Base-by-base conservation (phyloP, 2,113 vertebrate genomes). In the Tiliqua scincoides region DNA sequence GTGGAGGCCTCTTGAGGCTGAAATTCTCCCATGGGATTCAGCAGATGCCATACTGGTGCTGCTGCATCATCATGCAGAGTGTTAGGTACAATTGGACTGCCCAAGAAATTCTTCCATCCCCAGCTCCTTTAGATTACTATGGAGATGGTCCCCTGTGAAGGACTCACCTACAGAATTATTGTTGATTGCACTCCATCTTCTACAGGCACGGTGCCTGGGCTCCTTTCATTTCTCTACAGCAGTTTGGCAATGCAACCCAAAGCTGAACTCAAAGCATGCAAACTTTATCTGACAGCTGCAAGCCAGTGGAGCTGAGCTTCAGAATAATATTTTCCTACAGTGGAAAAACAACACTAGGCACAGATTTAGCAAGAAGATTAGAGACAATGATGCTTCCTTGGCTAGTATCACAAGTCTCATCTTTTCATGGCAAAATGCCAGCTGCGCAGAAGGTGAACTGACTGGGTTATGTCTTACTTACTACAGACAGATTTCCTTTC, bases 191-290 rank as follows among this genome's bases (percentile, higher is more conserved):
- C 43, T 2, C 0, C 80, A 70, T 37, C 17, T 87, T 92, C 88
- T 83, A 59, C 52, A 71, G 86, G 83, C 18, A 65, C 18, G 68
- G 84, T 88, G 12, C 72, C 72, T 77, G 10, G 75, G 40, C 3
- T 84, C 3, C 63, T 88, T 80, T 76, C 79, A 76, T 89, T 91
- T 94, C 62, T 79, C 27, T 89, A 88, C 85, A 82, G 77, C 87
- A 81, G 80, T 2, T 87, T 0, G 0, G 27, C 21, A 48, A 32
- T 59, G 65, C 57, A 92, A 73, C 67, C 77, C 86, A 89, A 78
- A 85, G 43, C 70, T 78, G 84, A 93, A 57, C 43, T 23, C 27
- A 88, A 68, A 81, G 40, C n/a, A 18, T 68, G n/a, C 48, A 62
- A 81, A 80, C 82, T 61, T 37, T 54, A 52, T 62, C 43, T 89